Base-by-base conservation (phyloP, 2,888 invertebrate genomes). In the Cartodere bifasciata region DNA sequence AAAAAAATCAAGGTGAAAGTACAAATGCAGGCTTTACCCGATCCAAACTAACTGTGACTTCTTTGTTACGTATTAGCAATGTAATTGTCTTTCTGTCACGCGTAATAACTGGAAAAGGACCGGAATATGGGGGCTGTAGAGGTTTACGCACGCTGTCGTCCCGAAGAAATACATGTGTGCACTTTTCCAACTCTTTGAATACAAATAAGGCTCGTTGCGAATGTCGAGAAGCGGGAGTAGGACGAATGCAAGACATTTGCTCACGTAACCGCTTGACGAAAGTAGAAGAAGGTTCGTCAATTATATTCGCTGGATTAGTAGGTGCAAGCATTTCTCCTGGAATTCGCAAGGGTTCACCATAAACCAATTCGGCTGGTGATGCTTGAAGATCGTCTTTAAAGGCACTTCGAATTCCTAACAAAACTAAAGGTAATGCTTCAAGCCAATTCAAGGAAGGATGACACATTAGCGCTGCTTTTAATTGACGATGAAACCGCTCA, bases 151-250 rank as follows among this genome's bases (percentile, higher is more conserved):
- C 29, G 6, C 15, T 11, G 16, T 40, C 38, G 2, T 14, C 17
- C 4, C 38, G 20, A 7, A 33, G 37, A 55, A n/a, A 58, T 56
- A 41, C 58, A 58, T 6, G 62, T 58, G 0, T 55, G 7, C 57
- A 55, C 60, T 60, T 0, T 47, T 62, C 1, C 46, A 40, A 15
- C 53, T 55, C 38, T 51, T 62, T 2, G 52, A 50, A 28, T 46
- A 51, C 53, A 64, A 65, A 37, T 13, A 24, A n/a, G n/a, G 32
- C 4, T 10, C 16, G 16, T 4, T 13, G n/a, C 17, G 16, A 13
- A 15, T 27, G 27, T 16, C 26, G 25, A 13, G 24, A 17, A n/a
- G 23, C 26, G 10, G 29, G 30, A 7, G 15, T 22, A 5, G 36
- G 30, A 23, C 28, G 29, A 6, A 38, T 17, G 15, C 9, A 15